Percentiles rank a stretch among this genome's conserved stretches.
These are phyloP conservation scores for human (Homo sapiens) DNA, from an alignment of 2,113 vertebrate species.

Conservation along the genomic window GRCh38 chr3:54220001-54220500, in stretches of 20 bases:
- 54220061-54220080: slow-evolving; percentile 72
- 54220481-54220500: neutral
- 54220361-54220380: neutral
- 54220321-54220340: slow-evolving; percentile 41
- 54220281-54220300: slow-evolving; percentile 44
- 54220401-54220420: neutral
- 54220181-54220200: slow-evolving; percentile 18
- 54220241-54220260: neutral
- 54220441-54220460: neutral
- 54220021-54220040: slow-evolving; percentile 57
- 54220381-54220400: slow-evolving; percentile 10
- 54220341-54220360: neutral
- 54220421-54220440: neutral
- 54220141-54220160: slow-evolving; percentile 15
- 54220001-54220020: slow-evolving; percentile 47
- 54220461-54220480: neutral
- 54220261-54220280: slow-evolving; percentile 34
- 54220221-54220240: neutral
- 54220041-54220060: slow-evolving; percentile 75
- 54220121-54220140: neutral
- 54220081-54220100: slow-evolving; percentile 15
- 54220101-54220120: slow-evolving; percentile 23
- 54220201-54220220: neutral
- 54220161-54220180: neutral
- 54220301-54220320: slow-evolving; percentile 58